Percentiles rank a stretch among this genome's conserved stretches.
Conservation (phyloP, 30 jellyfish, hydroid and myxozoan species). For the Cassiopea xamachana region DNA sequence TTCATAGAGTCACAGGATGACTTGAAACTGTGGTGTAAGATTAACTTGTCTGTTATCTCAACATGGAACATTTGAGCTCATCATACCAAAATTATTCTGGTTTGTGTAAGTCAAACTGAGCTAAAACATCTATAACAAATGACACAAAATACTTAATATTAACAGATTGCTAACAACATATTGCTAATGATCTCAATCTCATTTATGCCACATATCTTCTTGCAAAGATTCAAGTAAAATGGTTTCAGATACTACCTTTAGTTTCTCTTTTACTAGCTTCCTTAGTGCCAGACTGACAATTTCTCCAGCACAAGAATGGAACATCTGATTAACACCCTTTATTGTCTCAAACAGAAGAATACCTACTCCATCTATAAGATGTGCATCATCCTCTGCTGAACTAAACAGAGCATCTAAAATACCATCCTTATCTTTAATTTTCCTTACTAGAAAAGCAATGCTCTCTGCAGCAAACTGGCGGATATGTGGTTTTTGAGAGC, state of each 20-base stretch:
- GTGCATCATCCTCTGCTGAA: constrained; percentile 40
- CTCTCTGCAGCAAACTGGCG: constrained; percentile 88
- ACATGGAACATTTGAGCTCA: too few species aligned
- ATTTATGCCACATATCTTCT: too few species aligned
- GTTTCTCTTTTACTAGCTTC: not conserved
- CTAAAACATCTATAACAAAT: too few species aligned
- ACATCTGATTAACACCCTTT: constrained; percentile 68
- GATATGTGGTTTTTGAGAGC: constrained; percentile 71
- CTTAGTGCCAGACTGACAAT: constrained; percentile 16
- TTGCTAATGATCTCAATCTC: too few species aligned
- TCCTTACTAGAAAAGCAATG: constrained; percentile 79
- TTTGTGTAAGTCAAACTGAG: too few species aligned
- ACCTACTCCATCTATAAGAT: constrained; percentile 77
- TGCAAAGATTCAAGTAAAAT: not conserved
- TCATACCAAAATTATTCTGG: too few species aligned
- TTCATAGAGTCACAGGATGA: too few species aligned
- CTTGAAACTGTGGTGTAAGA: too few species aligned
- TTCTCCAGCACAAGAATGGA: constrained; percentile 69
- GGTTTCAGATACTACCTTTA: not conserved
- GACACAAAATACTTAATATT: too few species aligned
- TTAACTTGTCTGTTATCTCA: too few species aligned
- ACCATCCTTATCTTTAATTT: constrained; percentile 39
- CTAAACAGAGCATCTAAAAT: constrained; percentile 56
- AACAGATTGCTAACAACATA: too few species aligned
- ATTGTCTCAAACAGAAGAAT: constrained; percentile 71